These are phyloP conservation scores for Drosophila niveifrons DNA, from an alignment of 2,888 invertebrate species.

Conservation along the genomic window DNA sequence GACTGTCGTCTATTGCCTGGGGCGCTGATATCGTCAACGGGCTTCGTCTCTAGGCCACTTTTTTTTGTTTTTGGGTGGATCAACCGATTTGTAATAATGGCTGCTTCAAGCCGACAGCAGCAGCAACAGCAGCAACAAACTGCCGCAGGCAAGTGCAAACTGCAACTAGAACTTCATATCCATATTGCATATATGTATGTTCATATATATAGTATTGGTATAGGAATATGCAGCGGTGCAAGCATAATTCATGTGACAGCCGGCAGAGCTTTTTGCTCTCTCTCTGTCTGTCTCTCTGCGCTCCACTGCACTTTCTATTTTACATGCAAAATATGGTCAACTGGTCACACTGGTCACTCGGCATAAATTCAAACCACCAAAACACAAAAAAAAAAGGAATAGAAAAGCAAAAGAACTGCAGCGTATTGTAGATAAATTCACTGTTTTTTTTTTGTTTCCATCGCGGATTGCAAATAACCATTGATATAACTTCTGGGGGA, in stretches of 20 bases:
- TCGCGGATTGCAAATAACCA: background rate
- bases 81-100: conserved; percentile 59
- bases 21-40: conserved; percentile 10
- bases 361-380: conserved; percentile 22
- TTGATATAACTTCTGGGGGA: background rate
- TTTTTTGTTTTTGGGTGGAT: conserved; percentile 33
- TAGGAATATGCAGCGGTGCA: conserved; percentile 56
- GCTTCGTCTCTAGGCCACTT: conserved; percentile 36
- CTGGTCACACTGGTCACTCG: conserved; percentile 18
- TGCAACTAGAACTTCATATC: background rate
- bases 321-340: conserved; percentile 66
- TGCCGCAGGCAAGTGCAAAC: conserved; percentile 13
- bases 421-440: conserved; percentile 6
- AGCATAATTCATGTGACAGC: conserved; percentile 75
- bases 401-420: too few species aligned
- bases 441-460: background rate
- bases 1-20: conserved; percentile 29
- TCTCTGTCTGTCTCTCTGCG: conserved; percentile 11
- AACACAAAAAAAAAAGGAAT: background rate
- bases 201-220: background rate
- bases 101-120: conserved; percentile 8
- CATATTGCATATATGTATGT: conserved; percentile 1
- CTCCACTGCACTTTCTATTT: conserved; percentile 68
- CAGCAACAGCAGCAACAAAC: too few species aligned
- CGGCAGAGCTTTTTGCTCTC: conserved; percentile 26